Evolutionary conservation across 2,888 invertebrate species (phyloP).

Genomic region (Uropetala carovei): DNA sequence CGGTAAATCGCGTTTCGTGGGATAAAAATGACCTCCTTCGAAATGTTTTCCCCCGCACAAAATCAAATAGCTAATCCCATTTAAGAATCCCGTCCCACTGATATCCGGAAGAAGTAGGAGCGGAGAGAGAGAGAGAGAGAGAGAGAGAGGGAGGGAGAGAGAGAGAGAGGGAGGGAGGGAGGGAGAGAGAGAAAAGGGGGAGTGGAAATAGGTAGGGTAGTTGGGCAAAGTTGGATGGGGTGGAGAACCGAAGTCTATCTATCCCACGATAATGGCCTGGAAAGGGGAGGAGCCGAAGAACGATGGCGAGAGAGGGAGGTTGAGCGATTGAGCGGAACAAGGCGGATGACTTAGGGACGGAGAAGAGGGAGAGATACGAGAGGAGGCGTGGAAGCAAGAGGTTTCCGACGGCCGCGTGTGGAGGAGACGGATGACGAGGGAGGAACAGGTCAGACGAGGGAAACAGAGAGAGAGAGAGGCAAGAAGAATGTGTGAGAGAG

Average conservation of each 20-base stretch:
- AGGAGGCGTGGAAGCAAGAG: no score
- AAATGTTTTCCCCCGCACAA: neutral
- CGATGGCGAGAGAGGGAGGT: neutral
- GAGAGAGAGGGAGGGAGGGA: neutral
- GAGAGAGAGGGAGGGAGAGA: neutral
- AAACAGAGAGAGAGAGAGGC: neutral
- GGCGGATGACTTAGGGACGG: no score
- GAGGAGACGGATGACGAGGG: no score
- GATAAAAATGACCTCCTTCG: neutral
- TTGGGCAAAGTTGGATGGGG: neutral
- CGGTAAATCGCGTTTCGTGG: neutral
- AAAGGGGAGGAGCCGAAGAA: neutral
- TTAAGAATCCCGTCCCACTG: neutral
- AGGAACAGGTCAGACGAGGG: no score
- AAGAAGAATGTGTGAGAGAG: neutral
- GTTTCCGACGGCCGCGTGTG: no score
- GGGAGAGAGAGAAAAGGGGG: neutral
- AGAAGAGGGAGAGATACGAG: no score
- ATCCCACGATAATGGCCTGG: neutral
- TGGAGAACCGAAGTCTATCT: neutral
- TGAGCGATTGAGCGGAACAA: neutral
- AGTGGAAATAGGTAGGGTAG: no score
- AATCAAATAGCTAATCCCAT: constrained; percentile 17
- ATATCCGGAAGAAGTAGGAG: neutral
- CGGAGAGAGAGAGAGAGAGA: neutral